Conservation (phyloP, 1,140 invertebrate species). For the Drosophila arawakana region DNA sequence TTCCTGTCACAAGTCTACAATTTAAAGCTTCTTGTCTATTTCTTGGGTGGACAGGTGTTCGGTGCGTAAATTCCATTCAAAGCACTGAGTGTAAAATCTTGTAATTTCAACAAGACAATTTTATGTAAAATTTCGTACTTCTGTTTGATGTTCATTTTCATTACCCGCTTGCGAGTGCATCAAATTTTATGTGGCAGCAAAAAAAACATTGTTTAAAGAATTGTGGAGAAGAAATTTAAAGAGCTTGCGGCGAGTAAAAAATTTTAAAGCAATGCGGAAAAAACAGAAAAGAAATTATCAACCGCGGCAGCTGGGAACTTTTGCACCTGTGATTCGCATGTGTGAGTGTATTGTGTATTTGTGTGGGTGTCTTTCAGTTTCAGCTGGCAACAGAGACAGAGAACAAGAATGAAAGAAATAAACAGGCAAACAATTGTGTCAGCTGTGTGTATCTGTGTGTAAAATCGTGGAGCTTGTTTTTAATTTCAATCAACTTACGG, state of each 20-base stretch:
- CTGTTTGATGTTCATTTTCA: slow-evolving; percentile 52
- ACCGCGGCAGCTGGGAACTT: slow-evolving; percentile 41
- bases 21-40: slow-evolving; percentile 2
- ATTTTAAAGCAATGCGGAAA: slow-evolving; percentile 37
- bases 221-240: slow-evolving; percentile 27
- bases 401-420: slow-evolving; percentile 1
- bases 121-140: slow-evolving; percentile 11
- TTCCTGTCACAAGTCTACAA: neutral
- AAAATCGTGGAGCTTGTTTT: slow-evolving; percentile 52
- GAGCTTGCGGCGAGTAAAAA: slow-evolving; percentile 1
- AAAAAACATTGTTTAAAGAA: neutral
- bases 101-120: slow-evolving; percentile 31
- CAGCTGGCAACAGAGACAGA: neutral
- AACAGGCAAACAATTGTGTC: slow-evolving; percentile 14
- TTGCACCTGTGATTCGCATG: slow-evolving; percentile 39
- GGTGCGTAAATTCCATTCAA: slow-evolving; percentile 12
- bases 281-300: slow-evolving; percentile 21
- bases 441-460: slow-evolving; percentile 17
- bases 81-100: slow-evolving; percentile 43
- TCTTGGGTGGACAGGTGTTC: slow-evolving; percentile 31
- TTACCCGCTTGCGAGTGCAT: slow-evolving; percentile 42
- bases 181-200: slow-evolving; percentile 38
- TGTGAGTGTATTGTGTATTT: neutral
- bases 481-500: slow-evolving; percentile 66
- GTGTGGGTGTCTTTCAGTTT: neutral